Evolutionary conservation across 2,113 vertebrate genomes (phyloP), one percentile per base, ranked within the genome.

Genomic region (Silurus meridionalis): DNA sequence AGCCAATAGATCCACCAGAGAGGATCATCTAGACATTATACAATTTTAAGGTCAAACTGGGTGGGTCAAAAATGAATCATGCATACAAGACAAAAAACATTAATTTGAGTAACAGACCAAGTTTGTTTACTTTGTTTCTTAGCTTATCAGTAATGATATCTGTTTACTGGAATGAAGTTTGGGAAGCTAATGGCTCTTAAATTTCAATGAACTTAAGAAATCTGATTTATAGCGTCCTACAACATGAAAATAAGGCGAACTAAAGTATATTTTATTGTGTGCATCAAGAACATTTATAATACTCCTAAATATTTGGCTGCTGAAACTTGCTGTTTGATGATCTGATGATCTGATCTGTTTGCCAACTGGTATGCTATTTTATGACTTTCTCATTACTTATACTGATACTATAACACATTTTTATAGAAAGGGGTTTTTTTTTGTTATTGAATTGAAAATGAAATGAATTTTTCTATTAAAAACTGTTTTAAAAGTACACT

Each of bases 1-100:
- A 48, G 63, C 64, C n/a, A 69, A 6, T 37, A 5, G 14, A 28
- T 71, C 37, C 23, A 53, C 4, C 48, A 64, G 58, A 21, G 23
- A 58, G 66, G 25, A 83, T 52, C 61, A 17, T 67, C 46, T 11
- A 15, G 64, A 55, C 64, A 52, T 55, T 58, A 58, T 19, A 80
- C 60, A 61, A 57, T 57, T 46, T 53, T 57, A 52, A 83, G 82
- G 52, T 71, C 66, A 83, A 83, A 83, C 66, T 71, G 66, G 82
- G 66, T 83, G 66, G 78, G 78, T 83, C 66, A 71, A 13, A 52
- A 71, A 71, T 71, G 15, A 19, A 58, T 71, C 28, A 83, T 58
- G 82, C 28, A 71, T 66, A 83, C 37, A 83, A 46, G 17, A 9
- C 25, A 83, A 71, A 83, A 58, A 72, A 80, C 28, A 61, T 57